Evolutionary conservation across 2,797 vertebrate genomes (phyloP).

Genomic region (Emydoidea blandingii): DNA sequence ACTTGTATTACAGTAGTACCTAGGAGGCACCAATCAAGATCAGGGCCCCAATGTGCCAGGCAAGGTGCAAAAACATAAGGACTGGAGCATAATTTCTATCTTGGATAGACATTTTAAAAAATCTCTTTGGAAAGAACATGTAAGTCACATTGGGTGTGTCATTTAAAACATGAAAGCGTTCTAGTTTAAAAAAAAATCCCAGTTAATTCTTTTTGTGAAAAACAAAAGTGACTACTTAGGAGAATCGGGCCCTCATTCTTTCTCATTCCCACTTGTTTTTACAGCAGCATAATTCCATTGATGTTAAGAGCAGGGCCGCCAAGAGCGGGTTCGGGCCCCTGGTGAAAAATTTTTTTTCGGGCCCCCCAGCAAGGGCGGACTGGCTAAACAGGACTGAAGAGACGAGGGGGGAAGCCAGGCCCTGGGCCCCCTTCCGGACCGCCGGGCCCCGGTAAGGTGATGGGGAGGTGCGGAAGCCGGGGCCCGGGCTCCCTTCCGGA

Average conservation of each 20-base stretch:
- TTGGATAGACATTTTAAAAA: background rate
- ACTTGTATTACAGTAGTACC: background rate
- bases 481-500: too few species aligned
- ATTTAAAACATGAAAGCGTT: background rate
- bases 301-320: background rate
- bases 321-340: too few species aligned
- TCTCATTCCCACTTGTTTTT: background rate
- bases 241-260: background rate
- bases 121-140: background rate
- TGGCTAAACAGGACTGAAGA: too few species aligned
- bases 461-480: too few species aligned
- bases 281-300: background rate
- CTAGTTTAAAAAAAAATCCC: background rate
- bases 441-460: too few species aligned
- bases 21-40: background rate
- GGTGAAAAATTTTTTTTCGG: too few species aligned
- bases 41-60: accelerated
- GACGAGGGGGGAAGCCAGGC: too few species aligned
- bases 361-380: too few species aligned
- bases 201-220: background rate
- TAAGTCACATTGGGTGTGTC: background rate
- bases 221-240: background rate
- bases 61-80: accelerated
- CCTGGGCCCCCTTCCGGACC: too few species aligned
- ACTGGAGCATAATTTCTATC: background rate